Conservation (phyloP, 2,888 invertebrate species). For the Zaprionus bogoriensis region DNA sequence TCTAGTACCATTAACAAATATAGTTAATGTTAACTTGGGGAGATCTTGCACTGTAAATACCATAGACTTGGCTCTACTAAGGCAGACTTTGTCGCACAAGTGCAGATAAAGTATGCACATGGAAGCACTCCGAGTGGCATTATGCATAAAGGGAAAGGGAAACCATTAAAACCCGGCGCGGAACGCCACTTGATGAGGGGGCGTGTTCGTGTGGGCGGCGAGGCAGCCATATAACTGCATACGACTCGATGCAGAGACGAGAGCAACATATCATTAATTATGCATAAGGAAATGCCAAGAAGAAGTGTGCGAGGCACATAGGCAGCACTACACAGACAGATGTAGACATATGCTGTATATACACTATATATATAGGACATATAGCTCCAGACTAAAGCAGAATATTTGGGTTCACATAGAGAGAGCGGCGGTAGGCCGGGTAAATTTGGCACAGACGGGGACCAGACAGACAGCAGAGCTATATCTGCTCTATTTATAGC, state of each 20-base stretch:
- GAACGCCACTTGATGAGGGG: slow-evolving; percentile 1
- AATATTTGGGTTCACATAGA: neutral
- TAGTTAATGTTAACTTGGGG: too few species aligned
- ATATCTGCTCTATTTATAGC: slow-evolving; percentile 48
- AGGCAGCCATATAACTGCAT: slow-evolving; percentile 36
- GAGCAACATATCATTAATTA: slow-evolving; percentile 41
- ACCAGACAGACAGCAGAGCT: slow-evolving; percentile 32
- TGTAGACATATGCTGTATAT: neutral
- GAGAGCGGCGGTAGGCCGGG: neutral
- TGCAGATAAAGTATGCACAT: neutral
- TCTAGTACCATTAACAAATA: too few species aligned
- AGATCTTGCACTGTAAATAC: too few species aligned
- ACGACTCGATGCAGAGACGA: slow-evolving; percentile 14
- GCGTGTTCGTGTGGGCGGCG: slow-evolving; percentile 15
- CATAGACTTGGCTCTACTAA: neutral
- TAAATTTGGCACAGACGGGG: slow-evolving; percentile 36
- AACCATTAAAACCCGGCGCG: slow-evolving; percentile 12
- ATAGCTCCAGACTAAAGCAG: too few species aligned
- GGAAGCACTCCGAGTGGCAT: neutral
- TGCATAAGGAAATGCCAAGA: slow-evolving; percentile 31
- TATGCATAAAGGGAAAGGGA: neutral
- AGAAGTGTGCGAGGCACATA: neutral
- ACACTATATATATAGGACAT: slow-evolving; percentile 6
- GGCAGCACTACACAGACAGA: neutral
- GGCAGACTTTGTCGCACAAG: neutral